These are phyloP conservation scores for Stramonita haemastoma DNA, from an alignment of 2,888 invertebrate species.

Conservation along the genomic window DNA sequence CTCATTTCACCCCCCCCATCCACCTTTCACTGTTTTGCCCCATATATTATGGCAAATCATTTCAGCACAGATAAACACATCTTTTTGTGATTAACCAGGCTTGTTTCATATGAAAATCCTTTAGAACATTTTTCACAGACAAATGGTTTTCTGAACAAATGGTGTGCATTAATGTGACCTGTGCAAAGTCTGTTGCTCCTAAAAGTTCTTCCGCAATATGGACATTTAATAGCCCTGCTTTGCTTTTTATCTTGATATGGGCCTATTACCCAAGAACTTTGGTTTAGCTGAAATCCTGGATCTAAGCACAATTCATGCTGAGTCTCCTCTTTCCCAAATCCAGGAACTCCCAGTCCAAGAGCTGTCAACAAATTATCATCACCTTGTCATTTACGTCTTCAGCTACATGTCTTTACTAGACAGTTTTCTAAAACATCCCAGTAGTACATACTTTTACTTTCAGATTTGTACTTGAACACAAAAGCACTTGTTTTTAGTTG, in stretches of 20 bases:
- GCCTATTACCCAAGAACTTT: not conserved
- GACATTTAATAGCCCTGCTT: slow-evolving; percentile 39
- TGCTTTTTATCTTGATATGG: not conserved
- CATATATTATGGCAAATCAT: not conserved
- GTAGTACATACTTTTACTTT: no score
- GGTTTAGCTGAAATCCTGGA: not conserved
- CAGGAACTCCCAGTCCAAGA: slow-evolving; percentile 18
- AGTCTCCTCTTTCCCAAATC: slow-evolving; percentile 2
- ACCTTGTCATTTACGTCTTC: not conserved
- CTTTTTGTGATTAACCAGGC: slow-evolving; percentile 45
- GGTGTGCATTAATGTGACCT: slow-evolving; percentile 48
- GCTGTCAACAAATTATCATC: slow-evolving; percentile 32
- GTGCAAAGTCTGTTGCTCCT: slow-evolving; percentile 41
- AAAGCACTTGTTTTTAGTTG: no score
- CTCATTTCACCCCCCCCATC: no score
- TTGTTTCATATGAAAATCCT: slow-evolving; percentile 48
- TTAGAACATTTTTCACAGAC: slow-evolving; percentile 42
- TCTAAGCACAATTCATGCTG: not conserved
- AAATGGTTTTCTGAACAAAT: slow-evolving; percentile 46
- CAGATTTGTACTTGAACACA: no score
- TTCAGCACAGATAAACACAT: not conserved
- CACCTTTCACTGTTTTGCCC: no score
- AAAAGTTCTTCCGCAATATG: slow-evolving; percentile 49
- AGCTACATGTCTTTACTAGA: no score
- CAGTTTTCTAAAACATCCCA: no score